Evolutionary conservation across 2,113 vertebrate genomes (phyloP).

Genomic region (Pterocles burchelli): DNA sequence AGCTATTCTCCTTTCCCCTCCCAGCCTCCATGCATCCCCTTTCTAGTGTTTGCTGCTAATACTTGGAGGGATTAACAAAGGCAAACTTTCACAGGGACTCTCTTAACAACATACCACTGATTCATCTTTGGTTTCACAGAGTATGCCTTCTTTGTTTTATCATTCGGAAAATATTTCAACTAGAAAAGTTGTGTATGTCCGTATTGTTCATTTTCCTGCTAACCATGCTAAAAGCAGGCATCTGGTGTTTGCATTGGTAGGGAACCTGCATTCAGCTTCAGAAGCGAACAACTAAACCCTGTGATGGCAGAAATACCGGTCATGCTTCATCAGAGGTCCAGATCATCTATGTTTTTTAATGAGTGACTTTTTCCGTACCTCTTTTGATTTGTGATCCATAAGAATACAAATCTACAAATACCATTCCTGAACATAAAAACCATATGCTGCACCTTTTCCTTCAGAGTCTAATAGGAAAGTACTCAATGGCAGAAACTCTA

Average conservation of each 20-base stretch:
- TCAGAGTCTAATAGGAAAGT: not conserved
- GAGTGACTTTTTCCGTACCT: not conserved
- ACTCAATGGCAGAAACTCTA: not conserved
- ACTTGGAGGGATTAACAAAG: not conserved
- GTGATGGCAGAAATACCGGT: not conserved
- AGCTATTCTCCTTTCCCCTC: not conserved
- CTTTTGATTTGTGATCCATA: not conserved
- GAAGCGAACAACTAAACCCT: not conserved
- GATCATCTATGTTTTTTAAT: not conserved
- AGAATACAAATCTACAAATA: not conserved
- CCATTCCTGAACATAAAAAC: not conserved
- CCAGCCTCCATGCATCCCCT: not conserved
- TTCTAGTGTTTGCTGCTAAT: not conserved
- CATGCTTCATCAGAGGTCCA: not conserved
- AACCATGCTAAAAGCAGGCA: not conserved
- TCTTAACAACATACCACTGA: not conserved
- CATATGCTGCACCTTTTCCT: not conserved
- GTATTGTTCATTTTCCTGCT: not conserved
- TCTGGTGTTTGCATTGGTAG: not conserved
- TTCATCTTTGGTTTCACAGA: not conserved
- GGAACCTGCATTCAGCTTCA: not conserved
- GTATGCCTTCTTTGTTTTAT: not conserved
- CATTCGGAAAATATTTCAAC: not conserved
- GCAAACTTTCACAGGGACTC: not conserved
- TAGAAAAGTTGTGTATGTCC: not conserved